Evolutionary conservation across 1,140 invertebrate species (phyloP), one percentile per base, ranked within the genome.

Genomic region (Zaprionus nigranus): DNA sequence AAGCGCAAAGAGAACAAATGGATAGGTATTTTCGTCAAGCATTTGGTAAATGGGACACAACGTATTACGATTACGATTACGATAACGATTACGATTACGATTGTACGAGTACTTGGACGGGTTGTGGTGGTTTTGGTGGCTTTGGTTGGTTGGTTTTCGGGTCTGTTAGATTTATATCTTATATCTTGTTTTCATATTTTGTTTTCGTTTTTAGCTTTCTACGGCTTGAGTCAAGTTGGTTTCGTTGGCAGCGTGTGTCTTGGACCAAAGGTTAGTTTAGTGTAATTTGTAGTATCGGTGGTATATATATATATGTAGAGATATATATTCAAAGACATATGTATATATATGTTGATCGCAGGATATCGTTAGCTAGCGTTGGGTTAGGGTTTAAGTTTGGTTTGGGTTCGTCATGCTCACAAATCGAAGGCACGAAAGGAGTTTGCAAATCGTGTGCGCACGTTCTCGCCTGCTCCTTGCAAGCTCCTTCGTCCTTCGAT

Each of bases 1-100:
- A 82, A 80, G 79, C 79, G 79, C 79, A 75, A 75, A 81, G 63
- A 81, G 76, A 81, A 81, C 79, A 81, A 80, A 82, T 81, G 71
- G 76, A 82, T 82, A 79, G 60, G 67, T 61, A 57, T 75, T 71
- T 75, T 81, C 46, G 49, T 68, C 64, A 78, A 78, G 66, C 70
- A 67, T 71, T 71, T 79, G 63, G 64, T 67, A 78, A 51, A 75
- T 78, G 56, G 70, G 77, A 60, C 40, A 46, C 71, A 81, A 77
- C 78, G 74, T 71, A 69, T 74, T 75, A 75, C 66, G 66, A 64
- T 73, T 46, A 58, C 61, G 59, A 68, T 63, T 57, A 76, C 68
- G 56, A 63, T 61, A 20, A 73, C 69, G 20, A 71, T 43, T 51
- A 71, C 59, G 49, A 66, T 62, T 58, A 72, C 62, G 40, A 64